Percentiles rank a stretch among this genome's conserved stretches.
These are phyloP conservation scores for Petrolisthes cinctipes DNA, from an alignment of 2,888 invertebrate genomes.

Conservation along the genomic window DNA sequence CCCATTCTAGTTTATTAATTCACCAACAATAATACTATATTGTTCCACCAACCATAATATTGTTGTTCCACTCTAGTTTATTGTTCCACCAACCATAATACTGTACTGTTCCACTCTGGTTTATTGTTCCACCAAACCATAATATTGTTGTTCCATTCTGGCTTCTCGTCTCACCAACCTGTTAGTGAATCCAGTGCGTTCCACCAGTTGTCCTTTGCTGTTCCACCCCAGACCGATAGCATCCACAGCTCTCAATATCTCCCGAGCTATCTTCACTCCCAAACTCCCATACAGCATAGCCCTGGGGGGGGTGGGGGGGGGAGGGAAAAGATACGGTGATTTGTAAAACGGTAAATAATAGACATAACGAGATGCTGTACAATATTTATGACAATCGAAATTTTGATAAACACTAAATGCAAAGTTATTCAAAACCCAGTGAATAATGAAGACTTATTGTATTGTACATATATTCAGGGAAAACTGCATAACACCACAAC, in stretches of 20 bases:
- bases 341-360: not conserved
- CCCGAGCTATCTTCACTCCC: conserved; percentile 72
- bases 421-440: too few relatives aligned
- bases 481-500: too few relatives aligned
- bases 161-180: conserved; percentile 34
- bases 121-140: too few relatives aligned
- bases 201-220: conserved; percentile 56
- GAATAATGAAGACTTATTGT: too few relatives aligned
- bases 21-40: too few relatives aligned
- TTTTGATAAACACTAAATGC: not conserved
- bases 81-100: too few relatives aligned
- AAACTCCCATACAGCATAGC: conserved; percentile 73
- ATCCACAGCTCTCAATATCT: conserved; percentile 71
- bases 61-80: too few relatives aligned
- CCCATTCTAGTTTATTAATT: too few relatives aligned
- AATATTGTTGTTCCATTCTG: too few relatives aligned
- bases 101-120: too few relatives aligned
- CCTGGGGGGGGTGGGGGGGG: conserved; percentile 67
- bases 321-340: conserved; percentile 34
- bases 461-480: too few relatives aligned
- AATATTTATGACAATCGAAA: not conserved
- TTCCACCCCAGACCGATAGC: conserved; percentile 59
- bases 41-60: too few relatives aligned
- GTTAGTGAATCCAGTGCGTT: conserved; percentile 54
- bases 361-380: not conserved